Evolutionary conservation across 64 coral and sea anemone species (phyloP).

Genomic region (Stichodactyla helianthus): DNA sequence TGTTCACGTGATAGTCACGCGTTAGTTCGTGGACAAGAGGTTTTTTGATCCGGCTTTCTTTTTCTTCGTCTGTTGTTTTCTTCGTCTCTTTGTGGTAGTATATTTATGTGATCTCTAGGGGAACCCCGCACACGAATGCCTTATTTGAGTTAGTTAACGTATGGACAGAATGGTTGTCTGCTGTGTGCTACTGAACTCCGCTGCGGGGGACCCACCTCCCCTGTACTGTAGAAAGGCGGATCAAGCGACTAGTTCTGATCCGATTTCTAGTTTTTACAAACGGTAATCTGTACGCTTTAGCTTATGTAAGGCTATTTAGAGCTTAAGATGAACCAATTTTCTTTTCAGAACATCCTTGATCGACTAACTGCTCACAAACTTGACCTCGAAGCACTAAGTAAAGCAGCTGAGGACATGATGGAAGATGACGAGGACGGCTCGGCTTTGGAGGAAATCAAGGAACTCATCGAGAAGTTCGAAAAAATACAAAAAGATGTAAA

Average conservation of each 20-base stretch:
- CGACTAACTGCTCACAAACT: conserved; percentile 76
- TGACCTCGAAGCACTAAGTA: conserved; percentile 69
- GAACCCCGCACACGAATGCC: too few species aligned
- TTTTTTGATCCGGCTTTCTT: too few species aligned
- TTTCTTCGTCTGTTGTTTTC: not conserved
- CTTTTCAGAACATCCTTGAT: conserved; percentile 75
- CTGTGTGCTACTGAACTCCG: too few species aligned
- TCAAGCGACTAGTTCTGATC: too few species aligned
- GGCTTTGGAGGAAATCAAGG: conserved; percentile 67
- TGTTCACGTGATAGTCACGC: not conserved
- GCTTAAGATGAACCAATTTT: not conserved
- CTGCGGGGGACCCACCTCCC: too few species aligned
- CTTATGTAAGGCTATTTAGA: not conserved
- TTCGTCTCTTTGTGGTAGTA: too few species aligned
- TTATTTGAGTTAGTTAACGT: too few species aligned
- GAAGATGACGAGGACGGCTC: conserved; percentile 70
- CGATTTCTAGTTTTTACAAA: too few species aligned
- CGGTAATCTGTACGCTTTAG: too few species aligned
- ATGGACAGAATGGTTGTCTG: too few species aligned
- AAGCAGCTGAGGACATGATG: conserved; percentile 77
- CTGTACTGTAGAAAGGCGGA: too few species aligned
- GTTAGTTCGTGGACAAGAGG: not conserved
- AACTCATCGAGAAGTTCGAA: conserved; percentile 79
- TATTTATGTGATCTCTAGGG: too few species aligned
- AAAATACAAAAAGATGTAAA: conserved; percentile 68